Percentiles rank a stretch among this genome's conserved stretches.
phyloP scores from a whole-genome alignment of 2,797 vertebrate genomes.

The Esox lucius region DNA sequence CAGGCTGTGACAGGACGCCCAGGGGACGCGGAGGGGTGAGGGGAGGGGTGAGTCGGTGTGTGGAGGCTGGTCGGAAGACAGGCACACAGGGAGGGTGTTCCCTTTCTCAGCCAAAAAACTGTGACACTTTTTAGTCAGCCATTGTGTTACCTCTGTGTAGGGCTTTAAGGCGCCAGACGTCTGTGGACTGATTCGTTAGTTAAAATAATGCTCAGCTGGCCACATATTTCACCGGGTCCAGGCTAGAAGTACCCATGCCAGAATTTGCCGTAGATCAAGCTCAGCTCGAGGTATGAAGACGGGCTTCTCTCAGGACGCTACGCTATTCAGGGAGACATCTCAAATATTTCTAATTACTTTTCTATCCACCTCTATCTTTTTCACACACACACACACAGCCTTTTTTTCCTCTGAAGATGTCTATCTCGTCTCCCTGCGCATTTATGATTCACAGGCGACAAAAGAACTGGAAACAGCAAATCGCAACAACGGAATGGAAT shows the following conservation, averaged over 20 bases:
- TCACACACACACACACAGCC: neutral
- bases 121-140: neutral
- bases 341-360: conserved; percentile 26
- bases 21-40: neutral
- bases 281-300: neutral
- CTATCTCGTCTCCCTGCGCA: conserved; percentile 9
- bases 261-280: neutral
- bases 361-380: neutral
- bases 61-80: neutral
- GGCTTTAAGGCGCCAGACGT: neutral
- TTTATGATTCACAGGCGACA: conserved; percentile 28
- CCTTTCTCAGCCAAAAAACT: neutral
- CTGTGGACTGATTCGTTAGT: neutral
- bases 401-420: neutral
- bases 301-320: neutral
- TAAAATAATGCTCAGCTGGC: neutral
- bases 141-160: no score
- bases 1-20: neutral
- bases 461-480: conserved; percentile 4
- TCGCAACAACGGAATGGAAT: conserved; percentile 21
- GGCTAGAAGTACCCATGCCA: neutral
- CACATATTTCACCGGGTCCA: neutral
- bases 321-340: conserved; percentile 15
- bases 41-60: neutral
- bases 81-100: neutral